phyloP scores from a whole-genome alignment of 1,140 invertebrate species.

The Drosophila sechellia region DNA sequence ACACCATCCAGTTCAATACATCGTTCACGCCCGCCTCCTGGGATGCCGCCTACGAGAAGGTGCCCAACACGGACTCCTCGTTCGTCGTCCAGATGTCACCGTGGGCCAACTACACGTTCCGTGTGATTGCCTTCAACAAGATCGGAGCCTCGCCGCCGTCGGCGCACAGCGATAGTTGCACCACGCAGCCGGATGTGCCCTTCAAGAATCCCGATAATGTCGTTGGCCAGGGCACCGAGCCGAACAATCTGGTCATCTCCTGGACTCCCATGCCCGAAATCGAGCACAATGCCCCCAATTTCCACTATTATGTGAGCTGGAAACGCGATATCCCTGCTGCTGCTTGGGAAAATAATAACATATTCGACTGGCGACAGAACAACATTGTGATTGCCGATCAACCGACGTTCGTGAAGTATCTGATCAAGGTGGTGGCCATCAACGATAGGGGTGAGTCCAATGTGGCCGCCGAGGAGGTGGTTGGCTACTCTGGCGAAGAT shows the following conservation, averaged over 20 bases:
- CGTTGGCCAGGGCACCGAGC: slow-evolving; percentile 93
- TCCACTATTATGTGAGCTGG: slow-evolving; percentile 96
- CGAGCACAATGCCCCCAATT: slow-evolving; percentile 97
- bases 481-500: slow-evolving; percentile 98
- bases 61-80: slow-evolving; percentile 92
- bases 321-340: slow-evolving; percentile 91
- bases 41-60: slow-evolving; percentile 90
- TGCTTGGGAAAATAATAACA: slow-evolving; percentile 90
- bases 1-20: slow-evolving; percentile 97
- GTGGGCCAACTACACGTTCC: slow-evolving; percentile 98
- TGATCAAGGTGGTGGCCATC: slow-evolving; percentile 96
- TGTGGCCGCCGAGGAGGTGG: slow-evolving; percentile 91
- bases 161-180: slow-evolving; percentile 91
- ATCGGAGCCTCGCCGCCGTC: slow-evolving; percentile 96
- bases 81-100: slow-evolving; percentile 92
- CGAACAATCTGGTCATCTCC: slow-evolving; percentile 95
- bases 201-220: slow-evolving; percentile 98
- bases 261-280: slow-evolving; percentile 99
- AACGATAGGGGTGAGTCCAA: slow-evolving; percentile 96
- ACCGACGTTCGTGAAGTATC: slow-evolving; percentile 96
- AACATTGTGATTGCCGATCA: slow-evolving; percentile 90
- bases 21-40: slow-evolving; percentile 96
- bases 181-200: slow-evolving; percentile 94
- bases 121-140: slow-evolving; percentile 96
- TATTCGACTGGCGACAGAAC: slow-evolving; percentile 90